Base-by-base conservation (phyloP, 2,888 invertebrate species). In the Stenurella melanura region DNA sequence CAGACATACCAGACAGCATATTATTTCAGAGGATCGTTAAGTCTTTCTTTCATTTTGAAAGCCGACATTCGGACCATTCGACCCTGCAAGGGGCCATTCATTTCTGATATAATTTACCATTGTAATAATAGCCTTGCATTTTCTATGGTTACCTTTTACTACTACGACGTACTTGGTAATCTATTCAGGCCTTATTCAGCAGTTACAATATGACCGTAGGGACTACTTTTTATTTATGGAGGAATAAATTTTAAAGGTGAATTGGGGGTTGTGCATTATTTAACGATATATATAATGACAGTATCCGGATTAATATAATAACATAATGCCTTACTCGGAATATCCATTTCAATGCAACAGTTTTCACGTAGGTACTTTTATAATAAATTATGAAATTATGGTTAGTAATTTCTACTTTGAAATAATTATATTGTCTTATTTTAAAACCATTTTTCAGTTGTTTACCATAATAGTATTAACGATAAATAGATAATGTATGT, bases 61-160 rank as follows among this genome's bases (percentile, higher is more conserved):
- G 21, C 70, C 60, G 70, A 70, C 58, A 18, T 38, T 42, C 58
- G 58, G 70, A 58, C 70, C 26, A 30, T 70, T 54, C n/a, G 34
- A 34, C 58, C 70, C 50, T 58, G 63, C 56, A 21, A 69, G 69
- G 69, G 63, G 30, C 63, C 61, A 61, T 72, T 61, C 72, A 72
- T 6, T 42, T 30, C 21, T 57, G 63, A 69, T 69, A 68, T 74
- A 74, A 74, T 74, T 74, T 74, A 68, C 68, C 63, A 69, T 74
- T 74, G 68, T 74, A 73, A 66, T 69, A 68, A 61, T 69, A 54
- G 61, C 50, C 38, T 26, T 57, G 57, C 63, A 63, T 73, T 73
- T 73, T 73, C 63, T 54, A 66, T 58, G 70, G 70, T 61, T 70
- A 60, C 70, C 58, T 70, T 70, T 30, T 26, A 60, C 60, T 67